Evolutionary conservation across 2,888 invertebrate species (phyloP), one percentile per base, ranked within the genome.

Genomic region (Cheilosia pagana): DNA sequence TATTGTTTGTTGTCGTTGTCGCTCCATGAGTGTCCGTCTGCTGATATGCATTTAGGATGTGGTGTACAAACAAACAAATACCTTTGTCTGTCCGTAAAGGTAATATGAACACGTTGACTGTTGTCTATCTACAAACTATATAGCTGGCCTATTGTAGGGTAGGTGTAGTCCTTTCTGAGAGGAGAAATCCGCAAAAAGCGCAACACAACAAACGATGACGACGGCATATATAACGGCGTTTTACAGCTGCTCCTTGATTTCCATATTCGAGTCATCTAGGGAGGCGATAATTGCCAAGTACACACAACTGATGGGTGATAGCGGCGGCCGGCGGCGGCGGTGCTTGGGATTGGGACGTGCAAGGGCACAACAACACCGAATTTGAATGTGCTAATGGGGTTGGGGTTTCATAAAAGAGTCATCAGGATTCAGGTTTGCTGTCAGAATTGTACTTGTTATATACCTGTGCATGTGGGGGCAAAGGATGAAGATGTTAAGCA

Each of bases 1-100:
- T 48, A 23, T 48, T 59, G 59, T 59, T 59, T 50, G 53, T 55
- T 55, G 23, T 43, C 28, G 50, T 39, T 67, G 67, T 57, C 28
- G 45, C 50, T 41, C 23, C 28, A 10, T 10, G 62, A 65, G 28
- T 75, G 57, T 75, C 75, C 65, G 35, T 31, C 62, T 43, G 52
- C 31, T 59, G 65, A 50, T 75, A 45, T 75, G 57, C 65, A 57
- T 59, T 65, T 67, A 31, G 45, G 75, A 65, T 28, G 39, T 65
- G 28, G 39, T 48, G 12, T 48, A 14, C 53, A 45, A 35, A 41
- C 57, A 67, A 23, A 28, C 14, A 23, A 21, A 16, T 59, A 75
- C 67, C 67, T 59, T 48, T 70, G 48, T 41, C 31, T 39, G 16
- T 52, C 21, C n/a, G 21, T 14, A 43, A 25, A 59, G 41, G 65